Percentiles rank a stretch among this genome's conserved stretches.
These are phyloP conservation scores for Malthinus flaveolus DNA, from an alignment of 2,888 invertebrate species.

Conservation along the genomic window DNA sequence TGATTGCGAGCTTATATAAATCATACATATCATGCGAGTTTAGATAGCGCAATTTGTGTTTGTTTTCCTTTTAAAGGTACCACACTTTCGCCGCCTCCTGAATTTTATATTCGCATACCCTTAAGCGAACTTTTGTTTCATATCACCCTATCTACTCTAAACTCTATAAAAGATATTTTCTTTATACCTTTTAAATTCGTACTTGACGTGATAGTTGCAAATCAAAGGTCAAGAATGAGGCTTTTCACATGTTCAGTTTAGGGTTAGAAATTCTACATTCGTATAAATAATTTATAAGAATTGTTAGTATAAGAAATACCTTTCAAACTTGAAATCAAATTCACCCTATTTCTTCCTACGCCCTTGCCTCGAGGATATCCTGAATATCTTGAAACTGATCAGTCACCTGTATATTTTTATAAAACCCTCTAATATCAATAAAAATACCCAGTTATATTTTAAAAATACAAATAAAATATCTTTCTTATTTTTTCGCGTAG, in stretches of 20 bases:
- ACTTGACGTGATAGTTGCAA: conserved; percentile 18
- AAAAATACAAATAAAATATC: no score
- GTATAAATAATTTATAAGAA: conserved; percentile 13
- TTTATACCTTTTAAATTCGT: conserved; percentile 16
- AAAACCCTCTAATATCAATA: no score
- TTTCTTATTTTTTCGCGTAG: no score
- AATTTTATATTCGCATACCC: conserved; percentile 14
- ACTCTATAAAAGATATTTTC: conserved; percentile 10
- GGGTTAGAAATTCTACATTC: not conserved
- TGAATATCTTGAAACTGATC: conserved; percentile 3
- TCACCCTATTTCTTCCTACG: not conserved
- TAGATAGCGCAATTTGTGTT: conserved; percentile 10
- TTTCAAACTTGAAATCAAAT: conserved; percentile 6
- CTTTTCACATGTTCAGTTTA: conserved; percentile 5
- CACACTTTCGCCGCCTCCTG: conserved; percentile 11
- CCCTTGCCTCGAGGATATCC: not conserved
- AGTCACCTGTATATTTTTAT: conserved; percentile 5
- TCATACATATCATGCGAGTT: conserved; percentile 16
- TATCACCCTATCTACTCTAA: conserved; percentile 17
- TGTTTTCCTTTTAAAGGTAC: conserved; percentile 15
- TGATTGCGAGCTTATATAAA: conserved; percentile 12
- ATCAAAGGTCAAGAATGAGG: conserved; percentile 15
- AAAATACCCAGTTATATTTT: no score
- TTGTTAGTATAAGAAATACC: conserved; percentile 2
- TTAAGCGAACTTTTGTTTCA: conserved; percentile 10